Evolutionary conservation across 1,140 invertebrate genomes (phyloP).

Genomic region (Frieseomelitta varia): DNA sequence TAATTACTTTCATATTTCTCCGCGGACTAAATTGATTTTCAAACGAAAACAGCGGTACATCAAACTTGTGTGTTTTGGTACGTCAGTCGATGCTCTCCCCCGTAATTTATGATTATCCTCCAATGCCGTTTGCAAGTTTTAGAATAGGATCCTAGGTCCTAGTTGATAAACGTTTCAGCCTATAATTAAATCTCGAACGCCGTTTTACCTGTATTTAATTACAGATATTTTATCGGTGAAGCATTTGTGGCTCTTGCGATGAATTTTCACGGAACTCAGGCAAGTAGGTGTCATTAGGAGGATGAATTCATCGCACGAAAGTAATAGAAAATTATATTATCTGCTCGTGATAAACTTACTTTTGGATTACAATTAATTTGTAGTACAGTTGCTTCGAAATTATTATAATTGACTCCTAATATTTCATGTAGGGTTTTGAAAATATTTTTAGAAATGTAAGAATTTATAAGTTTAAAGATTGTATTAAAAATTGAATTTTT

Average conservation of each 20-base stretch:
- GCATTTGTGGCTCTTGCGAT: not conserved
- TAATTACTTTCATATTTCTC: slow-evolving; percentile 52
- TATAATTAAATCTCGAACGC: not conserved
- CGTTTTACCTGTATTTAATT: not conserved
- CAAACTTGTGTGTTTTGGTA: slow-evolving; percentile 31
- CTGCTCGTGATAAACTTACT: not conserved
- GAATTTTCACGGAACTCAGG: not conserved
- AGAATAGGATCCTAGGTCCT: not conserved
- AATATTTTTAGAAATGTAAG: not conserved
- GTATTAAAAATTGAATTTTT: not conserved
- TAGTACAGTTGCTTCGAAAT: not conserved
- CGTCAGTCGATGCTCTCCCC: not conserved
- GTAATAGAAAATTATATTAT: not conserved
- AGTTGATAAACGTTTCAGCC: not conserved
- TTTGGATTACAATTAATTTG: not conserved
- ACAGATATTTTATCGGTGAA: not conserved
- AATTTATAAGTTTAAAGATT: not conserved
- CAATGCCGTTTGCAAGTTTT: not conserved
- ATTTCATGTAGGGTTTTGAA: not conserved
- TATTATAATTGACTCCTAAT: not conserved
- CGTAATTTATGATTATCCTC: not conserved
- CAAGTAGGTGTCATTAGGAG: too few species aligned
- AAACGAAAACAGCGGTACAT: slow-evolving; percentile 35
- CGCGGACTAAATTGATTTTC: slow-evolving; percentile 36
- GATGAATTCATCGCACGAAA: too few species aligned